A percentile compares a stretch with the other conserved stretches of the same genome.
phyloP scores from a whole-genome alignment of 35 echinoderm and acorn worm species.

The Ophioderma brevispina region DNA sequence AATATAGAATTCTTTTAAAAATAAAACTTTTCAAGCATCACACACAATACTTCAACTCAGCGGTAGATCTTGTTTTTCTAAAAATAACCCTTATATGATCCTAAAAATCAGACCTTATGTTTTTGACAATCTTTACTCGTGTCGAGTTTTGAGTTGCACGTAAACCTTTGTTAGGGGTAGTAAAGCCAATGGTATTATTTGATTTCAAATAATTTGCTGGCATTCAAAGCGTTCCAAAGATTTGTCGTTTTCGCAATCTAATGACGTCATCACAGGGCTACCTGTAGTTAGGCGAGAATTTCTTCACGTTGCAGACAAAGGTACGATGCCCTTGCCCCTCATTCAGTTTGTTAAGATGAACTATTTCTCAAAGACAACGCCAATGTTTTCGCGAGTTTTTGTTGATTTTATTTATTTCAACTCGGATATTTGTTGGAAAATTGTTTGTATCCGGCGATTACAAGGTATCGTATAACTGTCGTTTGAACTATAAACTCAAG shows the following conservation, averaged over 20 bases:
- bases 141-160: not conserved
- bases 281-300: not conserved
- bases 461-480: no score
- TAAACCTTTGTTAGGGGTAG: slow-evolving; percentile 8
- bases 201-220: slow-evolving; percentile 1
- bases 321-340: no score
- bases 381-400: no score
- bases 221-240: not conserved
- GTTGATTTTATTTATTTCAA: no score
- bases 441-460: no score
- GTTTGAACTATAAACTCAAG: no score
- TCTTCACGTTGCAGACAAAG: no score
- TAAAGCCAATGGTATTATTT: not conserved
- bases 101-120: not conserved
- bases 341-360: no score
- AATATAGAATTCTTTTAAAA: not conserved
- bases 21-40: not conserved
- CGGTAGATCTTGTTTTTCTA: not conserved
- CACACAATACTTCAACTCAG: not conserved
- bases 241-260: not conserved
- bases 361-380: no score
- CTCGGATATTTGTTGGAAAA: no score
- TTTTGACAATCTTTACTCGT: not conserved
- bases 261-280: not conserved
- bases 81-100: not conserved